A percentile compares a stretch with the other conserved stretches of the same genome.
Evolutionary conservation across 2,888 invertebrate genomes (phyloP).

Genomic region (Xestia xanthographa): DNA sequence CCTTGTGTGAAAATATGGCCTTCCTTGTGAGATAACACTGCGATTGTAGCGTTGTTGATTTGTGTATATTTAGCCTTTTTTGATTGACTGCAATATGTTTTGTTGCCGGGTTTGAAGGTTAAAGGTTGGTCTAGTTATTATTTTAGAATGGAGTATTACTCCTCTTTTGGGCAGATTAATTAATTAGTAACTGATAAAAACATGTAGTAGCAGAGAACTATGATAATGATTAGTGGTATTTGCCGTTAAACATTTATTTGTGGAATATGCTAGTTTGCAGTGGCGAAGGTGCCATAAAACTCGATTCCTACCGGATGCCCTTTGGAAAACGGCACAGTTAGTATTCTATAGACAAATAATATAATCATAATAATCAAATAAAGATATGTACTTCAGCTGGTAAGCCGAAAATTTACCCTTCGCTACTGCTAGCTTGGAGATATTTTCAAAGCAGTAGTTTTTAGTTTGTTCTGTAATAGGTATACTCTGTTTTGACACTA

Average conservation of each 20-base stretch:
- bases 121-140: not conserved
- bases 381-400: no score
- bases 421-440: not conserved
- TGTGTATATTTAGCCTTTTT: slow-evolving; percentile 1
- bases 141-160: not conserved
- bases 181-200: not conserved
- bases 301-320: no score
- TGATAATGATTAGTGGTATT: not conserved
- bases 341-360: no score
- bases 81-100: not conserved
- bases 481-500: not conserved
- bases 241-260: not conserved
- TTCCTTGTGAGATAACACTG: slow-evolving; percentile 18
- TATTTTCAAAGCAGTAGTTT: not conserved
- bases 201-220: not conserved
- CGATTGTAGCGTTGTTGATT: not conserved
- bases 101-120: not conserved
- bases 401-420: no score
- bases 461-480: not conserved
- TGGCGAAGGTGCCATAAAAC: no score
- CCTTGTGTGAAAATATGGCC: slow-evolving; percentile 25
- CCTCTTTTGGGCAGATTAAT: not conserved
- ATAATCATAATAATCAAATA: no score
- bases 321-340: no score
- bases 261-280: not conserved